Evolutionary conservation across 2,888 invertebrate genomes (phyloP).

Genomic region (Aspidapion aeneum): DNA sequence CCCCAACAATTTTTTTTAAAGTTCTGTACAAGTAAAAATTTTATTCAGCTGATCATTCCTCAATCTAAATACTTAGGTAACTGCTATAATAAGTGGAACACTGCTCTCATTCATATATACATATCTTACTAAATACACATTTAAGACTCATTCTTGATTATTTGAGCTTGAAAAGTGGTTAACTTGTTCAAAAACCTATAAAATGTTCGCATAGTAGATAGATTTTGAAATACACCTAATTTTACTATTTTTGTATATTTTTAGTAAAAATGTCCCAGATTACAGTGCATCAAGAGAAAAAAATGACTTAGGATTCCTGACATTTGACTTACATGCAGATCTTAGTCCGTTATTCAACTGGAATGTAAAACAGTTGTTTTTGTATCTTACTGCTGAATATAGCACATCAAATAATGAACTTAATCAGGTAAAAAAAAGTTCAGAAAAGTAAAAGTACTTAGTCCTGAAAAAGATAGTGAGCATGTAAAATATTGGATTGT

Average conservation of each 20-base stretch:
- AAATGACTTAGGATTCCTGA: constrained; percentile 93
- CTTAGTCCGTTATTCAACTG: constrained; percentile 93
- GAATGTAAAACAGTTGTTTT: constrained; percentile 98
- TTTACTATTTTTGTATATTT: constrained; percentile 38
- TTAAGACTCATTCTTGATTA: too few species aligned
- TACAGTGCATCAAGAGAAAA: constrained; percentile 91
- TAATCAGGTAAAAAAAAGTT: constrained; percentile 65
- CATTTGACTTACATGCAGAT: constrained; percentile 92
- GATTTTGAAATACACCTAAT: constrained; percentile 4
- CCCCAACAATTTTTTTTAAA: too few species aligned
- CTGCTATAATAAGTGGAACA: too few species aligned
- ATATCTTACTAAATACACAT: too few species aligned
- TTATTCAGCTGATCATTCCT: too few species aligned
- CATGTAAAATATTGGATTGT: constrained; percentile 5
- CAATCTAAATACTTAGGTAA: too few species aligned
- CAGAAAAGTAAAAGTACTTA: not conserved
- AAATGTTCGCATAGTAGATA: too few species aligned
- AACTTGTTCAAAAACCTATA: too few species aligned
- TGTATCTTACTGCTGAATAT: constrained; percentile 97
- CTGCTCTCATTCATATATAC: too few species aligned
- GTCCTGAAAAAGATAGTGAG: not conserved
- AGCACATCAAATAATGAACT: constrained; percentile 80
- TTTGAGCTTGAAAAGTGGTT: too few species aligned
- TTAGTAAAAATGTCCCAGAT: constrained; percentile 93
- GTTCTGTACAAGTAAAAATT: too few species aligned